phyloP scores from a whole-genome alignment of 2,797 vertebrate species.

The Acanthurus lineatus region DNA sequence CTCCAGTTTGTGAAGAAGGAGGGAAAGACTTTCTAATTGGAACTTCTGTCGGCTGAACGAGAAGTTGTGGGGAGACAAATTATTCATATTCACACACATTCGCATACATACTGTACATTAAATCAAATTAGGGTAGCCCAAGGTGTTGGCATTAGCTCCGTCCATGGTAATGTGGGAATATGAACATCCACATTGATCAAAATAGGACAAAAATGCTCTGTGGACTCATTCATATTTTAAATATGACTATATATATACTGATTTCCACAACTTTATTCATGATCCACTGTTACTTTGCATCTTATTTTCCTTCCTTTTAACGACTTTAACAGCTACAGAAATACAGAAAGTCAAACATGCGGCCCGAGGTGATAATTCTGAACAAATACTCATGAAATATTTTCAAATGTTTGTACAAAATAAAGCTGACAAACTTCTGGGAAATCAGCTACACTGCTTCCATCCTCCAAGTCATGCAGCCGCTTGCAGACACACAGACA shows the following conservation, averaged over 20 bases:
- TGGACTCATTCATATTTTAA: constrained; percentile 58
- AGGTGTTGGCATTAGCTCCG: constrained; percentile 29
- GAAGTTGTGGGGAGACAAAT: constrained; percentile 47
- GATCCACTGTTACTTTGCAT: constrained; percentile 32
- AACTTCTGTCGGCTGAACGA: constrained; percentile 58
- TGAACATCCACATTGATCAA: constrained; percentile 56
- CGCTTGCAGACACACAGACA: constrained; percentile 28
- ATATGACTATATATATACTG: constrained; percentile 36
- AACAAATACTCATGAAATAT: constrained; percentile 68
- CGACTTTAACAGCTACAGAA: constrained; percentile 52
- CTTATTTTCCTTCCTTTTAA: constrained; percentile 53
- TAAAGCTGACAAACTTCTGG: constrained; percentile 62
- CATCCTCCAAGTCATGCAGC: constrained; percentile 33
- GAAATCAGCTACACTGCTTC: constrained; percentile 45
- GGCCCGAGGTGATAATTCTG: constrained; percentile 66
- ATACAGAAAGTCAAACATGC: constrained; percentile 70
- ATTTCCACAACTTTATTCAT: constrained; percentile 44
- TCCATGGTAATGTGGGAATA: constrained; percentile 45
- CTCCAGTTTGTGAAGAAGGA: constrained; percentile 46
- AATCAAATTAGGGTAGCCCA: constrained; percentile 51
- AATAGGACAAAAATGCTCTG: constrained; percentile 60
- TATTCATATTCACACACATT: constrained; percentile 34
- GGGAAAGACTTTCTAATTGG: constrained; percentile 57
- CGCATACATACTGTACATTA: constrained; percentile 37
- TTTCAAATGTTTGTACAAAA: constrained; percentile 73